phyloP scores from a whole-genome alignment of 1,140 invertebrate genomes.

The Fopius arisanus region DNA sequence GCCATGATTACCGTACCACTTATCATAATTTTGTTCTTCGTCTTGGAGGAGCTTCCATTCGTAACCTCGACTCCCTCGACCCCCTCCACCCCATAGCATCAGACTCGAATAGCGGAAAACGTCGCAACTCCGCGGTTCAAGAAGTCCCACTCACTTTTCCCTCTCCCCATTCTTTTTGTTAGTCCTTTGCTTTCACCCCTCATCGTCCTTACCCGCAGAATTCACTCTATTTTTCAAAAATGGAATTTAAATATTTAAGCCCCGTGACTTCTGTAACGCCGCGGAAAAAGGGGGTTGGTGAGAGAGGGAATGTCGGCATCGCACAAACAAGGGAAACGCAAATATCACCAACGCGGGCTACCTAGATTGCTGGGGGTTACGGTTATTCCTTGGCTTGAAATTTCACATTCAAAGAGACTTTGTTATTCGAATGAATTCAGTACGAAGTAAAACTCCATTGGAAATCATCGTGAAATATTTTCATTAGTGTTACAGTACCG shows the following conservation, averaged over 20 bases:
- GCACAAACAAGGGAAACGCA: conserved; percentile 36
- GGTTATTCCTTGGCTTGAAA: conserved; percentile 22
- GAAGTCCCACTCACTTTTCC: conserved; percentile 11
- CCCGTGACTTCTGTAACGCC: conserved; percentile 32
- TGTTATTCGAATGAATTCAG: not conserved
- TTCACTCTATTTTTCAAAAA: conserved; percentile 40
- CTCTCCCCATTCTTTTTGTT: conserved; percentile 10
- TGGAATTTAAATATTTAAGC: conserved; percentile 45
- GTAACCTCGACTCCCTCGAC: not conserved
- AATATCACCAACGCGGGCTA: conserved; percentile 34
- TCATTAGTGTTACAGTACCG: too few relatives aligned
- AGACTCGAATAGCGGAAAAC: conserved; percentile 16
- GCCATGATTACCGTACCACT: conserved; percentile 35
- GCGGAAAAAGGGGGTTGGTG: not conserved
- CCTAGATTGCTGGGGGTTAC: conserved; percentile 30
- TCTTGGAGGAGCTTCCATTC: conserved; percentile 12
- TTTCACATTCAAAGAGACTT: not conserved
- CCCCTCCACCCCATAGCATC: not conserved
- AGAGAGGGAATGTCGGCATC: conserved; percentile 30
- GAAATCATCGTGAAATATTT: too few relatives aligned
- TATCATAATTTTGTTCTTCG: conserved; percentile 36
- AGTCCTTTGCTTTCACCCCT: not conserved
- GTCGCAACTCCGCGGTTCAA: conserved; percentile 12
- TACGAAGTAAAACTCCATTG: not conserved
- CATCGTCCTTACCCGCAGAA: conserved; percentile 23